Evolutionary conservation across 2,113 vertebrate species (phyloP).

Genomic region (Ictalurus furcatus): DNA sequence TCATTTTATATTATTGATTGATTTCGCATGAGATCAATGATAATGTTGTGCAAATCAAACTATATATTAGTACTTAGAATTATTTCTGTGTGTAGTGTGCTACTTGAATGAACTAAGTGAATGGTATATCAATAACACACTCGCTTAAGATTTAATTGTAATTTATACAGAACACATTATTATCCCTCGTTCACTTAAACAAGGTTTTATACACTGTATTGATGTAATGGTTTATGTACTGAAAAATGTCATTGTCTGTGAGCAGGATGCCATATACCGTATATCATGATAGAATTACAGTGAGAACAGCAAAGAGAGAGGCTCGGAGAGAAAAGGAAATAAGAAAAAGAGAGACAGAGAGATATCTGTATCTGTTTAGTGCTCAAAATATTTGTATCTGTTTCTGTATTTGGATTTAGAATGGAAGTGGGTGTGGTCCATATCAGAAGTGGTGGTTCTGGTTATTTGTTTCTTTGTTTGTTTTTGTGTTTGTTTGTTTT

Average conservation of each 20-base stretch:
- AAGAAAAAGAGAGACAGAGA: too few species aligned
- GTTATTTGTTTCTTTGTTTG: too few species aligned
- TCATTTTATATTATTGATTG: neutral
- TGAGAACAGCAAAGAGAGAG: neutral
- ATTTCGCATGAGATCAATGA: neutral
- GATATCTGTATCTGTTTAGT: neutral
- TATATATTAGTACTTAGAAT: neutral
- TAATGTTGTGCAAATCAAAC: neutral
- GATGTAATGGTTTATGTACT: neutral
- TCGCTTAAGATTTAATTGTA: neutral
- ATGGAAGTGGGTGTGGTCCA: neutral
- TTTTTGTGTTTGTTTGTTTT: neutral
- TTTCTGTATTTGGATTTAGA: neutral
- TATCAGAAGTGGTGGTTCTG: neutral
- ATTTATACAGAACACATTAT: neutral
- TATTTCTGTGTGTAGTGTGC: neutral
- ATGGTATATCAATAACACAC: neutral
- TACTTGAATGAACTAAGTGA: neutral
- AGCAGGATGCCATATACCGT: neutral
- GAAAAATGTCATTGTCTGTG: neutral
- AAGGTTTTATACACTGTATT: neutral
- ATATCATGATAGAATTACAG: neutral
- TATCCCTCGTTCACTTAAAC: neutral
- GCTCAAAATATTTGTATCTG: neutral
- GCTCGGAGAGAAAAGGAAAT: too few species aligned